These are phyloP conservation scores for Byasa hedistus DNA, from an alignment of 2,888 invertebrate genomes.

Conservation along the genomic window DNA sequence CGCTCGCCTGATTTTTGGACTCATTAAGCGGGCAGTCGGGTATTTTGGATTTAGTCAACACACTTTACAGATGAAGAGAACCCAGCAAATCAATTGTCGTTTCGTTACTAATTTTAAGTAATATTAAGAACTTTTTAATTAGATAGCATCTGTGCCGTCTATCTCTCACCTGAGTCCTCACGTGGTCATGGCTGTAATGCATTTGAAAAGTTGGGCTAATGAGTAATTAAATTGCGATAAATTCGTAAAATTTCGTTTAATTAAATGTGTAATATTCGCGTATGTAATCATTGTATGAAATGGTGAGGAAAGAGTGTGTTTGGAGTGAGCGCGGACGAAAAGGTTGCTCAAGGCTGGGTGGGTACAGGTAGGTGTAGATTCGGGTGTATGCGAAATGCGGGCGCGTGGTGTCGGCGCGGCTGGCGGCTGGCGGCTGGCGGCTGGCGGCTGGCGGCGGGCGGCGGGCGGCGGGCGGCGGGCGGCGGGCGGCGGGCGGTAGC, in stretches of 20 bases:
- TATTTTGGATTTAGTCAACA: constrained; percentile 71
- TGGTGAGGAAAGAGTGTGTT: constrained; percentile 4
- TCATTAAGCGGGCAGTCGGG: constrained; percentile 68
- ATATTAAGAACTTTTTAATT: too few relatives aligned
- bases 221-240: too few relatives aligned
- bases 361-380: constrained; percentile 54
- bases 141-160: too few relatives aligned
- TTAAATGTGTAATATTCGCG: too few relatives aligned
- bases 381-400: constrained; percentile 61
- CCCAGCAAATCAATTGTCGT: constrained; percentile 43
- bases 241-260: too few relatives aligned
- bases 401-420: constrained; percentile 34
- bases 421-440: constrained; percentile 36
- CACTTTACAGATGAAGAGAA: constrained; percentile 54
- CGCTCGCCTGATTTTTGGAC: constrained; percentile 61
- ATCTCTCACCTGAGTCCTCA: too few relatives aligned
- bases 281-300: too few relatives aligned
- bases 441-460: constrained; percentile 43
- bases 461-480: constrained; percentile 31
- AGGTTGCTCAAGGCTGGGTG: constrained; percentile 62
- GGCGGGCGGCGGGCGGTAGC: constrained; percentile 36
- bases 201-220: too few relatives aligned
- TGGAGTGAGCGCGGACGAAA: constrained; percentile 53
- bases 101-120: background rate
- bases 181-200: too few relatives aligned